A percentile compares a stretch with the other conserved stretches of the same genome.
Conservation (phyloP, 1,140 invertebrate species). For the Bombus huntii region DNA sequence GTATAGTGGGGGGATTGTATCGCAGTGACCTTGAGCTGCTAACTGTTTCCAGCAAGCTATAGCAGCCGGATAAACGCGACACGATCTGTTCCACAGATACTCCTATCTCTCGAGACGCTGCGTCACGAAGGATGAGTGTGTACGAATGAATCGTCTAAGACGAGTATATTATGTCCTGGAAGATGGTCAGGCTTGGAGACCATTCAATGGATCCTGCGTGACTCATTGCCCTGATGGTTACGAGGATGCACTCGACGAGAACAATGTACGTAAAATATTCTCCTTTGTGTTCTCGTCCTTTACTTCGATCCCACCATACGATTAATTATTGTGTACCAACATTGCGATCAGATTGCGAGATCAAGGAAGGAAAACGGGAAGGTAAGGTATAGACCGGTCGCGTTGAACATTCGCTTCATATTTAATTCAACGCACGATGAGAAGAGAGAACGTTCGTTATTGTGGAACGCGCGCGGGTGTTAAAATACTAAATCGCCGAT, state of each 20-base stretch:
- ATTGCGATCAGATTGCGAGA: neutral
- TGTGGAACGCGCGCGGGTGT: neutral
- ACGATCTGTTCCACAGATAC: slow-evolving; percentile 60
- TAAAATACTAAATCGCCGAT: slow-evolving; percentile 4
- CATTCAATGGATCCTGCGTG: slow-evolving; percentile 82
- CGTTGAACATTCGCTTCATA: neutral
- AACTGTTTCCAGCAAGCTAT: neutral
- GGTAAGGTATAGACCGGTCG: too few species aligned
- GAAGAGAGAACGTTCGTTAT: neutral
- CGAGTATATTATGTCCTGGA: slow-evolving; percentile 51
- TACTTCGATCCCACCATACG: neutral
- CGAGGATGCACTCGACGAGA: slow-evolving; percentile 71
- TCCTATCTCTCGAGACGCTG: slow-evolving; percentile 83
- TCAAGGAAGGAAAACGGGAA: neutral
- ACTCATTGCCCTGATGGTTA: slow-evolving; percentile 84
- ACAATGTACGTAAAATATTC: slow-evolving; percentile 66
- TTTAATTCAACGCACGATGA: neutral
- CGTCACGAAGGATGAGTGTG: slow-evolving; percentile 83
- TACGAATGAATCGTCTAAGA: slow-evolving; percentile 59
- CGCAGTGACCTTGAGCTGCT: neutral
- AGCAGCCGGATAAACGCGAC: neutral
- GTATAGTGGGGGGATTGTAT: neutral
- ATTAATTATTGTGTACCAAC: neutral
- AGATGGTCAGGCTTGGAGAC: slow-evolving; percentile 70
- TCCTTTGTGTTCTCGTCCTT: neutral